Percentiles rank a stretch among this genome's conserved stretches.
These are phyloP conservation scores for Dasyprocta punctata DNA, from an alignment of 2,113 vertebrate genomes.

Conservation along the genomic window DNA sequence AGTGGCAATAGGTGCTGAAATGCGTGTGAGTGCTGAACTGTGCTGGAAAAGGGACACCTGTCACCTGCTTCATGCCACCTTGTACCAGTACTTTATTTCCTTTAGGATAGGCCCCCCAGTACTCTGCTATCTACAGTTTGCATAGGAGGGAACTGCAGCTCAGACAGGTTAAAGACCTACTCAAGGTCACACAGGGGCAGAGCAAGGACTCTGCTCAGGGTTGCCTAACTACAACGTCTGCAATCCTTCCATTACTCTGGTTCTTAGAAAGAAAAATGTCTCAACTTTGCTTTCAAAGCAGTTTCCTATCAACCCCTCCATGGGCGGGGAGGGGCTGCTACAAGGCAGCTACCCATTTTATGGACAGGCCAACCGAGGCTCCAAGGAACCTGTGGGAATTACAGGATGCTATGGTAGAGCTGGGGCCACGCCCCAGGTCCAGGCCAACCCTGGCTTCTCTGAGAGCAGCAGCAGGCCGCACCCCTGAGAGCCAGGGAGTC, in stretches of 20 bases:
- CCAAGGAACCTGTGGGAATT: neutral
- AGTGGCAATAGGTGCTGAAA: neutral
- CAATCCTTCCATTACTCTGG: neutral
- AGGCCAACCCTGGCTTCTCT: neutral
- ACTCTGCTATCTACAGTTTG: neutral
- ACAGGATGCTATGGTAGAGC: neutral
- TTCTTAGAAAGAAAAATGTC: conserved; percentile 45
- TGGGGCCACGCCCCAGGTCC: neutral
- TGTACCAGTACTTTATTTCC: neutral
- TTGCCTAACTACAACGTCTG: neutral
- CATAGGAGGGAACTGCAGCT: conserved; percentile 1
- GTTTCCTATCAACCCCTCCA: neutral
- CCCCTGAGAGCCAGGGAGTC: conserved; percentile 44
- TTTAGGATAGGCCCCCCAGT: neutral
- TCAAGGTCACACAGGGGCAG: neutral
- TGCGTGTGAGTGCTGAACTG: neutral
- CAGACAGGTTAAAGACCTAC: neutral
- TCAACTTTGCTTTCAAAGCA: conserved; percentile 43
- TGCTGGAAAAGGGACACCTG: neutral
- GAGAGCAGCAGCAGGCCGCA: neutral
- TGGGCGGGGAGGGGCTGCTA: neutral
- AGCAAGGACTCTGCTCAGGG: neutral
- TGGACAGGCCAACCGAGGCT: neutral
- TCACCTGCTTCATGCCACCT: neutral
- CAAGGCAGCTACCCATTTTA: neutral